phyloP scores from a whole-genome alignment of 2,888 invertebrate genomes.

The Ryuthela nishihirai region DNA sequence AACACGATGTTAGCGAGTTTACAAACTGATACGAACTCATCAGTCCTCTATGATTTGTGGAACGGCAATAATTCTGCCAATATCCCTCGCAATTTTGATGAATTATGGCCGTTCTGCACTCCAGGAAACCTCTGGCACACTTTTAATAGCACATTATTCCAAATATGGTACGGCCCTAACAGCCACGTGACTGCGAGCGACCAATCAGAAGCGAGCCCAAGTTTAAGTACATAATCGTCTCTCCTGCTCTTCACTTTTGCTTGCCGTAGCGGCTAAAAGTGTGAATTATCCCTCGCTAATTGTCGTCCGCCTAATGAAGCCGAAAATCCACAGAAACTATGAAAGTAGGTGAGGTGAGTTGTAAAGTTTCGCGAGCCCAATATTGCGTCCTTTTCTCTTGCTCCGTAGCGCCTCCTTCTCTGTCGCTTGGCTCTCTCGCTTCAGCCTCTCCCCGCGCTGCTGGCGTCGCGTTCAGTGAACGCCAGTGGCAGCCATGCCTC shows the following conservation, averaged over 20 bases:
- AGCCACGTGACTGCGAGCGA: conserved; percentile 42
- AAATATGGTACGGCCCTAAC: conserved; percentile 44
- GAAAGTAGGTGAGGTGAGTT: no score
- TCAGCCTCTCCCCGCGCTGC: not conserved
- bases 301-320: no score
- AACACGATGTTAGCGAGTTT: conserved; percentile 89
- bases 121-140: conserved; percentile 48
- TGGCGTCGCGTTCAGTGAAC: not conserved
- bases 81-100: conserved; percentile 49
- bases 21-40: conserved; percentile 98
- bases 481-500: not conserved
- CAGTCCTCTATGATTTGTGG: conserved; percentile 45
- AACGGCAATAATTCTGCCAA: conserved; percentile 44
- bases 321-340: no score
- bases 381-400: no score
- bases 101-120: conserved; percentile 48
- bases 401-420: not conserved
- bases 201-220: conserved; percentile 41
- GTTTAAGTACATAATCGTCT: conserved; percentile 43
- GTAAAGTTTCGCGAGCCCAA: no score
- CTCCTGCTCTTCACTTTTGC: conserved; percentile 8
- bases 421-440: not conserved
- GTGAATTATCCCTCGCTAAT: conserved; percentile 28
- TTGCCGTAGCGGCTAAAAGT: conserved; percentile 28
- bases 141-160: conserved; percentile 49